Base-by-base conservation (phyloP, 1,140 invertebrate species). In the Schlechtendalia chinensis region DNA sequence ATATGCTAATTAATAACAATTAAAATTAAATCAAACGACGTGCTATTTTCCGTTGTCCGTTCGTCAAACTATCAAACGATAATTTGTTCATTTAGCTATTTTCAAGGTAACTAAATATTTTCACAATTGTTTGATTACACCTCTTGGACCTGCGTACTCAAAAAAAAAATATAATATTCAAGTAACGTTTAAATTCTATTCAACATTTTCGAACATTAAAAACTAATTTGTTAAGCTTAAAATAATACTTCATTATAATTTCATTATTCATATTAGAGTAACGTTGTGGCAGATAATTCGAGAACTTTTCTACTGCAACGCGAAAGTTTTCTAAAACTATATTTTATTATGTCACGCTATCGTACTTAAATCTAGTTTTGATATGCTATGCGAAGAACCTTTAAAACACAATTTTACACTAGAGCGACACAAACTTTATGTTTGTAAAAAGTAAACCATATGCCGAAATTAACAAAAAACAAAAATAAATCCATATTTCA, bases 271-370 rank as follows among this genome's bases (percentile, higher is more conserved):
- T 47, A 50, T 24, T 24, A 39, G 11, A 5, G n/a, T 47, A 69
- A 69, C 22, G n/a, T 10, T 22, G 39, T 47, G 65, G 22, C 22
- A 17, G 22, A 69, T 47, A 69, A 69, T 69, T 69, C 39, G n/a
- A 69, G 65, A 69, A 69, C 39, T 69, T 69, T 47, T 45, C 5
- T 14, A n/a, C 6, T 47, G 65, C 19, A 24, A 27, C 39, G 1
- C 14, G 47, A 65, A 69, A 69, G n/a, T 69, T 69, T 69, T 24
- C n/a, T 24, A 24, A 24, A 69, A 69, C 65, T 47, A 69, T 69
- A 47, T 24, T 69, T 69, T 69, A 69, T 69, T 47, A 50, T 69
- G 39, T 69, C 39, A 69, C 39, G 5, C n/a, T 47, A 12, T 39
- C 0, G 5, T 47, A 69, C 32, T 69, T 69, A 69, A 69, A 69